Base-by-base conservation (phyloP, 64 coral and sea anemone genomes). In the Hydrozoanthus tunicans region DNA sequence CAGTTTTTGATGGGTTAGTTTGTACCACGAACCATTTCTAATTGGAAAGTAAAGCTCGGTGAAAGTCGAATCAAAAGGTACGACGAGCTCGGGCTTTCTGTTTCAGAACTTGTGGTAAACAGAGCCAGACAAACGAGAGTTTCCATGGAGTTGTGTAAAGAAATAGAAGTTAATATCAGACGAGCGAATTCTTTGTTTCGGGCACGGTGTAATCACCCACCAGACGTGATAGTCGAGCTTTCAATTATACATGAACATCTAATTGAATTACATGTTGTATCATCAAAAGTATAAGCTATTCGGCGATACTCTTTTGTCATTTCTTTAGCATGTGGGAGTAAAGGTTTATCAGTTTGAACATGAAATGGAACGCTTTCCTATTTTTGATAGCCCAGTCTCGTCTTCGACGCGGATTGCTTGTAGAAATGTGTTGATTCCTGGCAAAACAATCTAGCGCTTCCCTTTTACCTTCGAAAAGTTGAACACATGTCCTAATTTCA, bases 201-300 rank as follows among this genome's bases (percentile, higher is more conserved):
- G 68, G 67, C 51, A 70, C 58, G 77, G 65, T 62, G 9, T 6
- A 70, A 85, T 72, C 54, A 74, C 55, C 59, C 24, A 25, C 78
- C 81, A 79, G 73, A 61, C 52, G 52, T 32, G 65, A 11, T 53
- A 23, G 32, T 83, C 54, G 13, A 64, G 65, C 59, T 73, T 81
- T 95, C 83, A 95, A 92, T 95, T 90, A 91, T 91, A 90, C 14
- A 93, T 86, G 65, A 92, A 77, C 51, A 79, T 53, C 66, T 96
- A 96, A 96, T 93, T 89, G 52, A 93, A 96, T 90, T 81, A 96
- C 56, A 90, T 59, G 51, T 10, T 75, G 83, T 56, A 73, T 26
- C 54, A 65, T 88, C 9, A 24, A 75, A 75, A 80, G 56, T 43
- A 43, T 94, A 84, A 90, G 52, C 58, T 82, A 82, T 56, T 76